These are phyloP conservation scores for Lateolabrax maculatus DNA, from an alignment of 2,797 vertebrate species.

Conservation along the genomic window DNA sequence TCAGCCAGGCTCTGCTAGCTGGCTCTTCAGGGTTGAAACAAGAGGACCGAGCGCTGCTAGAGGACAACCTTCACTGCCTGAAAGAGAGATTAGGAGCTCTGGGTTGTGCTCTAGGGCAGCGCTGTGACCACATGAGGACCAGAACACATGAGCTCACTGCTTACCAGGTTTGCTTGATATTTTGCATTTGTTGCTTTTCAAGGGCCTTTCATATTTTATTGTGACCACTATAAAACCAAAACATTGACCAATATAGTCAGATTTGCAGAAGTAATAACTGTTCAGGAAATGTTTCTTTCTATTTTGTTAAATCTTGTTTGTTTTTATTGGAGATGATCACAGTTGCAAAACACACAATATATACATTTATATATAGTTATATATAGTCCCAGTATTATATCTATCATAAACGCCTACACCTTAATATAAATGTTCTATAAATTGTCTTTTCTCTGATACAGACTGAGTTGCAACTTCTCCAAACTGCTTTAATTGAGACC, in stretches of 20 bases:
- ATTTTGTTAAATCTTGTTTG: background rate
- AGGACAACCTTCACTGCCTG: constrained; percentile 90
- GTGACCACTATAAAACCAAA: background rate
- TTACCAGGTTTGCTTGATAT: constrained; percentile 86
- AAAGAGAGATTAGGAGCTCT: constrained; percentile 87
- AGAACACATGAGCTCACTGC: constrained; percentile 88
- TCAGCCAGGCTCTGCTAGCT: constrained; percentile 88
- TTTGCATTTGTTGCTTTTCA: background rate
- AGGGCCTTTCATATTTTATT: background rate
- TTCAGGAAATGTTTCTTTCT: background rate
- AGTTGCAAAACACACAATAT: background rate
- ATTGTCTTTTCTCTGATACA: constrained; percentile 62
- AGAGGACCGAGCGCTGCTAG: constrained; percentile 88
- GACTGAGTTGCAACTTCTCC: constrained; percentile 92
- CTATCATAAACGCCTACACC: background rate
- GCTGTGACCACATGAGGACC: constrained; percentile 89
- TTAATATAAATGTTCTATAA: background rate
- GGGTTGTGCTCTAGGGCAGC: constrained; percentile 87
- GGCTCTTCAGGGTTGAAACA: constrained; percentile 82
- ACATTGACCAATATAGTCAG: background rate
- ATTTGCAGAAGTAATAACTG: background rate
- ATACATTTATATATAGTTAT: background rate
- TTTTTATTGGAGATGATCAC: background rate
- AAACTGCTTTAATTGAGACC: constrained; percentile 89
- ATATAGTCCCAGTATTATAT: background rate